phyloP scores from a whole-genome alignment of 2,113 vertebrate species.

The Ciconia maguari region DNA sequence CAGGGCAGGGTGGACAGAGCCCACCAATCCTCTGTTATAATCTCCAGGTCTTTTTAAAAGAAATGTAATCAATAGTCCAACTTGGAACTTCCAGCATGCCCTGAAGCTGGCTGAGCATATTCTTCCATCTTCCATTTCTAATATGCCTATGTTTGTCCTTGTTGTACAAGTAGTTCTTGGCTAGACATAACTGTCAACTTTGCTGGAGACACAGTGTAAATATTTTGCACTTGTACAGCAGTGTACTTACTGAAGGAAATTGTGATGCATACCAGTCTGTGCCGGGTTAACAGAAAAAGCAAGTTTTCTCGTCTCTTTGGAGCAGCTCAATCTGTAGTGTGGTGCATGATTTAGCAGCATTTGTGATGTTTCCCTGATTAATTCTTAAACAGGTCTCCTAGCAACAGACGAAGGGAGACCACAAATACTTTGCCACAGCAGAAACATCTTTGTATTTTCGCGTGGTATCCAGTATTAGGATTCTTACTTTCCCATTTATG shows the following conservation, averaged over 20 bases:
- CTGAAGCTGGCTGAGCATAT: neutral
- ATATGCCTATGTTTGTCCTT: constrained; percentile 6
- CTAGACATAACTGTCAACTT: constrained; percentile 15
- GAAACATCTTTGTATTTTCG: constrained; percentile 41
- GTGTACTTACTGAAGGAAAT: neutral
- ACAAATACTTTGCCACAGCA: constrained; percentile 25
- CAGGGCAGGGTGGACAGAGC: neutral
- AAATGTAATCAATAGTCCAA: neutral
- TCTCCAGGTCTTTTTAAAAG: neutral
- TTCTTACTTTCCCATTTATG: neutral
- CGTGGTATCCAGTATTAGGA: neutral
- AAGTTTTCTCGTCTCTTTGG: constrained; percentile 2
- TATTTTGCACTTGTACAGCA: constrained; percentile 24
- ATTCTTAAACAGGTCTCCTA: constrained; percentile 72
- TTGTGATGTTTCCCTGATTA: constrained; percentile 63
- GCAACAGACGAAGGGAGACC: constrained; percentile 61
- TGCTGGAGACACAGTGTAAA: constrained; percentile 27
- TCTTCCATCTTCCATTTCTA: neutral
- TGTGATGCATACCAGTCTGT: neutral
- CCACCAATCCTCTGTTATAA: neutral
- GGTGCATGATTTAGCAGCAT: constrained; percentile 61
- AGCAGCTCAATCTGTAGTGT: constrained; percentile 47
- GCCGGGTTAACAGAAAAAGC: constrained; percentile 10
- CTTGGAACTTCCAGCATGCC: neutral
- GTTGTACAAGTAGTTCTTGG: neutral